phyloP scores from a whole-genome alignment of 2,888 invertebrate species.

The Parthenolecanium corni region DNA sequence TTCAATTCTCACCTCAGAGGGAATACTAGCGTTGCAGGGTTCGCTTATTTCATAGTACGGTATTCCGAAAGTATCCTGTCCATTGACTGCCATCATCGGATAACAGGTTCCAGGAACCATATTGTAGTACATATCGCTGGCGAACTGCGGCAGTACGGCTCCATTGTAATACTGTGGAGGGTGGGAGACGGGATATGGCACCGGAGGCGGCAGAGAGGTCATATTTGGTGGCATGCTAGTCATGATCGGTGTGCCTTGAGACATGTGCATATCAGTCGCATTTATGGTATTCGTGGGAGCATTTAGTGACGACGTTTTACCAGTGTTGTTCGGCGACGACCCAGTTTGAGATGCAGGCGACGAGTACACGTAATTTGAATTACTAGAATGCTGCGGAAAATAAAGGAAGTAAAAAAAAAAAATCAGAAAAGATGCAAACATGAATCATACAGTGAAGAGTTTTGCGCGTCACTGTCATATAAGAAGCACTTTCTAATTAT shows the following conservation, averaged over 20 bases:
- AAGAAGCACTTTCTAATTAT: too few species aligned
- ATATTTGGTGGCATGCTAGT: not conserved
- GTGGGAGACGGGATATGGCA: constrained; percentile 14
- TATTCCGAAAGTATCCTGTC: constrained; percentile 18
- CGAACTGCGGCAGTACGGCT: not conserved
- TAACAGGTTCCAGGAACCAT: constrained; percentile 11
- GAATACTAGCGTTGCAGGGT: not conserved
- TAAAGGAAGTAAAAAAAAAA: not conserved
- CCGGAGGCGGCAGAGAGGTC: constrained; percentile 12
- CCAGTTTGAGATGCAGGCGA: constrained; percentile 8
- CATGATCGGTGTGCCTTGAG: not conserved
- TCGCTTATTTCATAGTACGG: constrained; percentile 17
- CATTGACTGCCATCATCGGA: constrained; percentile 19
- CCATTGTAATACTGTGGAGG: constrained; percentile 19
- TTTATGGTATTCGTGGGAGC: not conserved
- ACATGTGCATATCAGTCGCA: constrained; percentile 7
- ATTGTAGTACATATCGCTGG: constrained; percentile 23
- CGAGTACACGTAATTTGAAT: constrained; percentile 15
- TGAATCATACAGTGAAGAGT: not conserved
- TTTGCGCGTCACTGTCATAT: not conserved
- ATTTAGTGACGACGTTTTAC: not conserved
- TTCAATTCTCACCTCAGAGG: constrained; percentile 11
- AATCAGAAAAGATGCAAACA: too few species aligned
- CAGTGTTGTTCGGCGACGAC: constrained; percentile 1
- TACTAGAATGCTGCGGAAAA: constrained; percentile 3